Base-by-base conservation (phyloP, 2,797 vertebrate species). In the Margarornis squamiger region DNA sequence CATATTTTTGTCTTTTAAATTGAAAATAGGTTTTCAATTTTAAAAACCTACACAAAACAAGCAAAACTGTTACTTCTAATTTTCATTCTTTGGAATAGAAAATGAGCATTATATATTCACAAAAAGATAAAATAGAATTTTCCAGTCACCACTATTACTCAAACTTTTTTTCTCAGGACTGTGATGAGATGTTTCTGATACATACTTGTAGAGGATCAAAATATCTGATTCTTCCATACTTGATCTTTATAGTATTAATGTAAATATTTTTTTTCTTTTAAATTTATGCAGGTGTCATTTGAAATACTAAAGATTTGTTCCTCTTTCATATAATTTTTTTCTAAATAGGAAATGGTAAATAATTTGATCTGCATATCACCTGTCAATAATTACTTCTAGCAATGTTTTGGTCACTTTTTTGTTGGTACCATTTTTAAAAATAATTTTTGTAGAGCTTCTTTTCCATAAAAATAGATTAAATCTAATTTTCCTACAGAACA, bases 51-150 rank as follows among this genome's bases (percentile, higher is more conserved):
- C 20, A 39, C 4, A n/a, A 24, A 62, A 13, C 3, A 17, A 62
- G 19, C 3, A 29, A 32, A 29, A 12, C 5, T 46, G 45, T 34
- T 57, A 12, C 5, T 46, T 51, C 30, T 57, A 13, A 30, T 74
- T 75, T 59, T 67, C 3, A 19, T 63, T 68, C 3, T 55, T 71
- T 11, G 3, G 11, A 54, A 77, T 38, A 70, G 48, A 30, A 24
- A 16, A 6, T 3, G 0, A 7, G 4, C 10, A 24, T 18, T 2
- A 32, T 8, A 54, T 38, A 43, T 51, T 36, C 14, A 67, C 0
- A 34, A 55, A 48, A 86, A 17, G 1, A 30, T 66, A 30, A 66
- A 67, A 51, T 36, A 67, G 21, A 78, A 57, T 68, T 58, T 90
- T 63, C 18, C 8, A 39, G 6, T 52, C 20, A 67, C 12, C 15